phyloP scores from a whole-genome alignment of 1,140 invertebrate genomes.

The Temnothorax nylanderi region DNA sequence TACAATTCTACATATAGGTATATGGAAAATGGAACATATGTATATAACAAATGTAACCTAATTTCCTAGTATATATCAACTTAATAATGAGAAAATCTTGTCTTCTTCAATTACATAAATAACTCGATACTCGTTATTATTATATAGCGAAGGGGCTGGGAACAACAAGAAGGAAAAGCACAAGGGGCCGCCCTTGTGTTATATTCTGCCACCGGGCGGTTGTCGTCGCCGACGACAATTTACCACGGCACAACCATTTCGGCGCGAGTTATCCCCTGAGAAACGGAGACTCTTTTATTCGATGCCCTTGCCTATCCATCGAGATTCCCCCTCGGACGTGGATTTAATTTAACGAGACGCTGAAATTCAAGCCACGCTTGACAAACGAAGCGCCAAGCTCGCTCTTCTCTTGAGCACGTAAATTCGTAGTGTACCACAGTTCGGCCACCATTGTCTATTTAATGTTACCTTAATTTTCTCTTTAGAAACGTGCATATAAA shows the following conservation, averaged over 20 bases:
- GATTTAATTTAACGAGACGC: constrained; percentile 60
- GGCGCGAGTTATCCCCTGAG: background rate
- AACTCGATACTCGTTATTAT: background rate
- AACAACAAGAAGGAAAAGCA: background rate
- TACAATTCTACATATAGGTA: background rate
- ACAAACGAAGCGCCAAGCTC: constrained; percentile 45
- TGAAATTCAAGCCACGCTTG: constrained; percentile 56
- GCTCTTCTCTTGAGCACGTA: background rate
- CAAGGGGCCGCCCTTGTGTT: background rate
- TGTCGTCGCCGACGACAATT: constrained; percentile 37
- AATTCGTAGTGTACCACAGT: background rate
- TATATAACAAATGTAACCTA: background rate
- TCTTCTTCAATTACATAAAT: background rate
- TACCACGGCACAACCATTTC: constrained; percentile 32
- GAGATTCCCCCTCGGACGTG: constrained; percentile 35
- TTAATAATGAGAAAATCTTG: background rate
- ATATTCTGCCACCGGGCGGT: background rate
- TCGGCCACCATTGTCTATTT: constrained; percentile 40
- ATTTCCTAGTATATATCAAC: background rate
- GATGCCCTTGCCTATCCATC: constrained; percentile 27
- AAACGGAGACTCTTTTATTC: constrained; percentile 42
- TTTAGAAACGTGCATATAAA: background rate
- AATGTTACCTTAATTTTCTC: constrained; percentile 26
- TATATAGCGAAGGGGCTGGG: background rate
- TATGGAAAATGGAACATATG: background rate